Base-by-base conservation (phyloP, 2,888 invertebrate species). In the Nesidiocoris tenuis region DNA sequence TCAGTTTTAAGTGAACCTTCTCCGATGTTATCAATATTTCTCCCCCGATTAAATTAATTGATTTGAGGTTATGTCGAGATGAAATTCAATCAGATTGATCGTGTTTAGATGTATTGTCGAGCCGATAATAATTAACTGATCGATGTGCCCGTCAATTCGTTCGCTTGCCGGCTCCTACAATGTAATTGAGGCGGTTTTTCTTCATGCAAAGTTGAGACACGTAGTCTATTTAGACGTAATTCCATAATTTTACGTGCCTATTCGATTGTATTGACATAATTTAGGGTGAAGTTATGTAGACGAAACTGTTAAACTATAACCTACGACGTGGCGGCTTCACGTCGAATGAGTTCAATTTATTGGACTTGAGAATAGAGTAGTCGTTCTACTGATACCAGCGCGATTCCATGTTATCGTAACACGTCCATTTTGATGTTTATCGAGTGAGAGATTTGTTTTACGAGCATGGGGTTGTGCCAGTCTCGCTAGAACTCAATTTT, bases 231-330 rank as follows among this genome's bases (percentile, higher is more conserved):
- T 70, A 70, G 70, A 25, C 57, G 25, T 70, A 70, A 70, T 70
- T 70, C 25, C 70, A 70, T 70, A 70, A 22, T 70, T 70, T 70
- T 70, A 70, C 59, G 70, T 70, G 70, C 70, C 70, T 70, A 70
- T 70, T 59, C 3, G 21, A 61, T 61, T 61, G 61, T 61, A 21
- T 61, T 61, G 16, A 61, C 61, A 2, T 12, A 61, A 56, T 61
- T 21, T 61, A 18, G 18, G 61, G 18, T 61, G 17, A 39, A 7
- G 39, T 39, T 39, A 7, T 39, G 12, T 12, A 7, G 39, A 39
- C 39, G 39, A 39, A 39, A 39, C 39, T 39, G 39, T 39, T 12
- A 12, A n/a, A 39, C 39, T 39, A 39, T 39, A n/a, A n/a, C 39
- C 39, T 3, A 39, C 12, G 12, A 39, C n/a, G n/a, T n/a, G n/a